Conservation (phyloP, 2,888 invertebrate genomes). For the Morpho helenor region DNA sequence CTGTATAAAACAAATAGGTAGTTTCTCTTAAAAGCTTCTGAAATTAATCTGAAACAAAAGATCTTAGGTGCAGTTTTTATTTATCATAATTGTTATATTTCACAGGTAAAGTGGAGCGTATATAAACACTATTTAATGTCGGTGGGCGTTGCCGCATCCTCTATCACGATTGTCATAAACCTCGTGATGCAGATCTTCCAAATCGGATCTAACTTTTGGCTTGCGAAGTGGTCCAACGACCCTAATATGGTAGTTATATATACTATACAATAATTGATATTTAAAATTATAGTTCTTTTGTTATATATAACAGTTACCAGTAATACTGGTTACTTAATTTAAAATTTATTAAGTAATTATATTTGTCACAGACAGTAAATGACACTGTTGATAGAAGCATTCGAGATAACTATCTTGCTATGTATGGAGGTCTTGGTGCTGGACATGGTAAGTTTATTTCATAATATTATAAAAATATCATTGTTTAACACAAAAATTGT, state of each 20-base stretch:
- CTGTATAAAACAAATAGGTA: no score
- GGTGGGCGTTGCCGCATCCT: constrained; percentile 87
- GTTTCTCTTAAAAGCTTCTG: no score
- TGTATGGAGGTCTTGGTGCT: constrained; percentile 93
- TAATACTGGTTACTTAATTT: no score
- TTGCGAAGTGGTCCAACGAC: constrained; percentile 90
- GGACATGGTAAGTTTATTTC: constrained; percentile 87
- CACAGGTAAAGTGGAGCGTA: constrained; percentile 90
- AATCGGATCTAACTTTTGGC: constrained; percentile 93
- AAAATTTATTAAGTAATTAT: constrained; percentile 1
- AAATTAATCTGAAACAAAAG: no score
- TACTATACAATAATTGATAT: no score
- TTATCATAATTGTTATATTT: neutral
- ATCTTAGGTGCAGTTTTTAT: no score
- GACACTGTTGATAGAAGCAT: constrained; percentile 77
- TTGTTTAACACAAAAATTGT: no score
- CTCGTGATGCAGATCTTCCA: constrained; percentile 90
- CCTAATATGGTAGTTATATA: constrained; percentile 41
- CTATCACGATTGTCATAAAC: constrained; percentile 88
- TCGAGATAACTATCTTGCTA: constrained; percentile 90
- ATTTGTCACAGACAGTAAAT: constrained; percentile 52
- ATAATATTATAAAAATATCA: no score
- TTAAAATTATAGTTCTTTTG: no score
- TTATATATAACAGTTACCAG: no score
- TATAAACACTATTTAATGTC: constrained; percentile 93